Percentiles rank a stretch among this genome's conserved stretches.
phyloP scores from a whole-genome alignment of 2,888 invertebrate genomes.

The Arctia plantaginis region DNA sequence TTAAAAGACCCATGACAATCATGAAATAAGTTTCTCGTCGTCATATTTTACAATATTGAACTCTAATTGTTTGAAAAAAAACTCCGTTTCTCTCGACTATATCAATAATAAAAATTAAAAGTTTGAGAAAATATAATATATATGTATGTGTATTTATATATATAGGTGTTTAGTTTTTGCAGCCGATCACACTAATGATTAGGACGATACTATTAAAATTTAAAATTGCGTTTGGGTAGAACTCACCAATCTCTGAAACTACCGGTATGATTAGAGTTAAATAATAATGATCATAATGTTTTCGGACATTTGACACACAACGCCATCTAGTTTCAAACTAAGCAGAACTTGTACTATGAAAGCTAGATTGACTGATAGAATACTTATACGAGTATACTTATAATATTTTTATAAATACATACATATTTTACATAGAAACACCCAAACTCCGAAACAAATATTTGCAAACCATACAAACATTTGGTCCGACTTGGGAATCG shows the following conservation, averaged over 20 bases:
- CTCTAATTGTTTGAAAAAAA: neutral
- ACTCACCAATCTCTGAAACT: neutral
- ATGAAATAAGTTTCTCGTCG: neutral
- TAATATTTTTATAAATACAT: too few relatives aligned
- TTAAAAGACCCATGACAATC: neutral
- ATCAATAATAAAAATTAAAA: neutral
- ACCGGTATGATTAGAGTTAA: neutral
- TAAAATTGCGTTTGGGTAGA: neutral
- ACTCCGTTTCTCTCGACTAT: neutral
- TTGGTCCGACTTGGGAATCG: too few relatives aligned
- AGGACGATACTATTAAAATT: neutral
- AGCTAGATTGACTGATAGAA: too few relatives aligned
- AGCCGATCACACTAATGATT: slow-evolving; percentile 9
- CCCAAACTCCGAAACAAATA: too few relatives aligned
- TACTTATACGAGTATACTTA: too few relatives aligned
- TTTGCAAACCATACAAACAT: too few relatives aligned
- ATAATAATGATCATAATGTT: too few relatives aligned
- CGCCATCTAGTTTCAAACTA: too few relatives aligned
- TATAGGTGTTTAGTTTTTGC: slow-evolving; percentile 29
- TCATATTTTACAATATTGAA: neutral
- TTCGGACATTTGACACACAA: too few relatives aligned
- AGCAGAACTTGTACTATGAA: too few relatives aligned
- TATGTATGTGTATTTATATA: slow-evolving; percentile 31
- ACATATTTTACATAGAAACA: too few relatives aligned
- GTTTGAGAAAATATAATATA: slow-evolving; percentile 7